A percentile compares a stretch with the other conserved stretches of the same genome.
These are phyloP conservation scores for Pammene fasciana DNA, from an alignment of 2,888 invertebrate species.

Conservation along the genomic window DNA sequence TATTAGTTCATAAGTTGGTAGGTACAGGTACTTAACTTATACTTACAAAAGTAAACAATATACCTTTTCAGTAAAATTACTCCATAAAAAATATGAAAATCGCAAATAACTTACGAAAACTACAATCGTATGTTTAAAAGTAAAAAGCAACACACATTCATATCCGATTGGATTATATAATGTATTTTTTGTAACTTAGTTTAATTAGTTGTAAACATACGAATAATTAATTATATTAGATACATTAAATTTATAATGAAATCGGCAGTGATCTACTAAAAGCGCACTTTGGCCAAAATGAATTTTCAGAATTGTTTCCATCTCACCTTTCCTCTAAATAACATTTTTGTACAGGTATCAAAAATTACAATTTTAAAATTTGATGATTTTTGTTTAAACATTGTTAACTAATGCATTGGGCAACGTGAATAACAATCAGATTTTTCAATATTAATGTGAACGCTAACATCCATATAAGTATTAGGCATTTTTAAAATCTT, in stretches of 20 bases:
- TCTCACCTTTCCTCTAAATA: conserved; percentile 11
- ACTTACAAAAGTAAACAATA: neutral
- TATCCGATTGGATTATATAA: neutral
- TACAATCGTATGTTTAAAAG: conserved; percentile 23
- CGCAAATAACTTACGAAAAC: conserved; percentile 40
- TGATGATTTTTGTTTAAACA: conserved; percentile 18
- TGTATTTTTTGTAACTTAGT: no score
- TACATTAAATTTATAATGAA: conserved; percentile 15
- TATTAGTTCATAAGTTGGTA: conserved; percentile 17
- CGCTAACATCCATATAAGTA: conserved; percentile 32
- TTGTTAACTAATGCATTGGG: conserved; percentile 10
- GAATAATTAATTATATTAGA: neutral
- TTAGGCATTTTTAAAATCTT: conserved; percentile 34
- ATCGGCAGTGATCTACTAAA: conserved; percentile 33
- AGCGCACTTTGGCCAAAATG: conserved; percentile 8
- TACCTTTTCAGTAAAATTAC: conserved; percentile 25
- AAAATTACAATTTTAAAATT: conserved; percentile 38
- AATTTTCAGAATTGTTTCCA: neutral
- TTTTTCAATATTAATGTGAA: conserved; percentile 27
- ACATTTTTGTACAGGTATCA: conserved; percentile 40
- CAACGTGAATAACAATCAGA: conserved; percentile 26
- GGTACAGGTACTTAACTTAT: neutral
- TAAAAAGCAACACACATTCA: neutral
- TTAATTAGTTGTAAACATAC: conserved; percentile 9
- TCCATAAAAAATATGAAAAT: conserved; percentile 38